Evolutionary conservation across 2,113 vertebrate species (phyloP), one percentile per base, ranked within the genome.

Genomic region (Pampusana beccarii): DNA sequence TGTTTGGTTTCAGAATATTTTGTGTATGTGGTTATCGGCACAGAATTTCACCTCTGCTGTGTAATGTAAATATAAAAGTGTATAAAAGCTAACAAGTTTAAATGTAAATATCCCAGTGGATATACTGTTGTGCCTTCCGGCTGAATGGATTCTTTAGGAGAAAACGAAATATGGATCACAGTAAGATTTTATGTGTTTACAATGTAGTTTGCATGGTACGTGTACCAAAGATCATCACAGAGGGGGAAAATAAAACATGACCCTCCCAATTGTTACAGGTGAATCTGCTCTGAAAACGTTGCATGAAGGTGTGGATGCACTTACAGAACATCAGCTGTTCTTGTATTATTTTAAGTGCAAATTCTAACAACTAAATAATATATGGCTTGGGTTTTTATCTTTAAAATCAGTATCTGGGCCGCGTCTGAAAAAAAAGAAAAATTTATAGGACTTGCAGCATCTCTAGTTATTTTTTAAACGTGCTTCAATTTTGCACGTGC

Each of bases 161-260:
- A 42, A 92, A 42, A 66, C 10, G 14, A 75, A 62, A 70, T 34
- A 20, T 3, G 36, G 36, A 11, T 57, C 10, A 2, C 5, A 38
- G 18, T 26, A 13, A 38, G 58, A 42, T 42, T 65, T 57, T 44
- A 4, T 23, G 24, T 71, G 14, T 48, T 64, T 34, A 11, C 9
- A 62, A 5, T 38, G 13, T 72, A 44, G 7, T 74, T 70, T 70
- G 67, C 25, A 4, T 40, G 60, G 16, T 13, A 8, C 12, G 12
- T 40, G 16, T 17, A 67, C n/a, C 28, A 58, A 73, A 62, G n/a
- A 38, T n/a, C 7, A 10, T 25, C 18, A 53, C 1, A 0, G 20
- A 19, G 11, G 1, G 25, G 28, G 20, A 4, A 0, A 5, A 11
- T n/a, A 65, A 46, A 10, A 0, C 5, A 3, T 4, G 3, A 24